Evolutionary conservation across 2,113 vertebrate species (phyloP), one percentile per base, ranked within the genome.

Genomic region (human (Homo sapiens)): DNA sequence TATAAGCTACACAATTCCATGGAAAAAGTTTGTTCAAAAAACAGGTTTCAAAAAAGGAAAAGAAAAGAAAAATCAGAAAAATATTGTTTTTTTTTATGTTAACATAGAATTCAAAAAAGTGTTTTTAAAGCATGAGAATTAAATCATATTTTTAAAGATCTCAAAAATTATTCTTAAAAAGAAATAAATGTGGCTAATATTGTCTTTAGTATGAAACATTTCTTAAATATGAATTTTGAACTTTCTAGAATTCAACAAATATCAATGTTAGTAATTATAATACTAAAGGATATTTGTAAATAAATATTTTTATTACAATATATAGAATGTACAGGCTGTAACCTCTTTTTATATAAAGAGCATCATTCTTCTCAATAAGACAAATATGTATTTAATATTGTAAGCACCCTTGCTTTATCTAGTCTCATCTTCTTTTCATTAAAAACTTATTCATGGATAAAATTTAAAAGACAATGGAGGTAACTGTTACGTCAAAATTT

Each of bases 211-310:
- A 96, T 70, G 76, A 93, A 92, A 59, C 6, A 92, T 84, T 89
- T 87, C 75, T 89, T 96, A 92, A 93, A 90, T 72, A 96, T 59
- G 3, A 95, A 68, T 70, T 95, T 90, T 61, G 32, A 90, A 66
- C 22, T 92, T 92, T 66, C 48, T 85, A 94, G 32, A 90, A 66
- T 90, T 68, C 52, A 92, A 73, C 17, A 82, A 88, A 76, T 72
- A 89, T 18, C 89, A 80, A 93, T 55, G 8, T 70, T 73, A 87
- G 9, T 8, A 86, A 90, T n/a, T 89, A 3, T 85, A 91, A 91
- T 68, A 79, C 43, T 93, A 96, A 89, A 23, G 23, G 9, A 68
- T 88, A 50, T 23, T 50, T 8, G 89, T 40, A 84, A 87, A 43
- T 35, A 94, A 72, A 78, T 64, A 76, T 80, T 68, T 93, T 90